Base-by-base conservation (phyloP, 2,888 invertebrate genomes). In the Cyclophora albipunctata region DNA sequence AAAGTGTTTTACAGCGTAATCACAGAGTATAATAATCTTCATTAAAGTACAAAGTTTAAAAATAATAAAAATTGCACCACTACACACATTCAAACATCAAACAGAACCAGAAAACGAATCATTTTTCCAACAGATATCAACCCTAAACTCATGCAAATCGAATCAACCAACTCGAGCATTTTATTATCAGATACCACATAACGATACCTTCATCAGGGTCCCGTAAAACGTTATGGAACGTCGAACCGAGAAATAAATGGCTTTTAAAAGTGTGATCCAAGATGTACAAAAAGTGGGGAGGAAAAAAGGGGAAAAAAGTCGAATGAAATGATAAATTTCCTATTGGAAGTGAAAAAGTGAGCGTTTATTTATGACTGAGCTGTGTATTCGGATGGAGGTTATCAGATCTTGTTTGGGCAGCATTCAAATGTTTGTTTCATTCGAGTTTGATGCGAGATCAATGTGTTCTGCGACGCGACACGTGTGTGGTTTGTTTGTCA, bases 221-320 rank as follows among this genome's bases (percentile, higher is more conserved):
- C 57, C 72, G 72, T 70, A 72, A 74, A 77, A 77, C 75, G 75
- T 73, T 72, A 81, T 72, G 75, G 75, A 75, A 78, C 74, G 77
- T 76, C 79, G 78, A 81, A 75, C 71, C 71, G 71, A 70, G 73
- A 81, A 81, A 85, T 86, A 84, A 87, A 86, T 84, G 82, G 75
- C 77, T 75, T 81, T 84, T 78, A 82, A 84, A 86, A 82, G 84
- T 84, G 85, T 84, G 84, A 86, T 84, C 76, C 78, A 80, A 86
- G 84, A 84, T 82, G 84, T 81, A 82, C 79, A 82, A 81, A 83
- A 81, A 75, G 69, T 71, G 70, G 75, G 73, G 67, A 71, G 68
- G 75, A 68, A 43, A 61, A 58, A 73, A 69, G 66, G 69, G 71
- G 72, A 77, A 79, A 84, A 84, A 84, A 76, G 67, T 73, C 69